Percentiles rank a stretch among this genome's conserved stretches.
These are phyloP conservation scores for Harpagifer antarcticus DNA, from an alignment of 2,797 vertebrate genomes.

Conservation along the genomic window DNA sequence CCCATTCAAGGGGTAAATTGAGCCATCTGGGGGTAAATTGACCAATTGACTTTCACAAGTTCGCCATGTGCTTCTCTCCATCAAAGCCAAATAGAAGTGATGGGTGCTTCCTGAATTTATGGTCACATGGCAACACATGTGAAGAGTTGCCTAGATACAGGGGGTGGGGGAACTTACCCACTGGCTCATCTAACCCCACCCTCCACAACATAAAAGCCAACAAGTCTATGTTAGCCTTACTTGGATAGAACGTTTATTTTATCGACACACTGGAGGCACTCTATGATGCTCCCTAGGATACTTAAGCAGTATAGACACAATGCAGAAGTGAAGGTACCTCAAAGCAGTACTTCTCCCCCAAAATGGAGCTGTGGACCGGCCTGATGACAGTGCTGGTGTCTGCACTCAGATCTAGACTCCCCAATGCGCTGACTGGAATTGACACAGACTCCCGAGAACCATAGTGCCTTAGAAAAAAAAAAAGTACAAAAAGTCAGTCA, in stretches of 20 bases:
- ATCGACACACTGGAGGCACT: not conserved
- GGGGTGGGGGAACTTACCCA: no score
- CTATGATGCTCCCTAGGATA: not conserved
- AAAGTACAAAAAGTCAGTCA: constrained; percentile 2
- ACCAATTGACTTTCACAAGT: no score
- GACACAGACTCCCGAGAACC: constrained; percentile 90
- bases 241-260: not conserved
- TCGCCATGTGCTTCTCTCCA: no score
- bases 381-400: constrained; percentile 89
- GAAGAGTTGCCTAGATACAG: no score
- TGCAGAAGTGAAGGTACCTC: constrained; percentile 83
- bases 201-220: constrained; percentile 18
- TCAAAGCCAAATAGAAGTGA: no score
- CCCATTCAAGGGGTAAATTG: no score
- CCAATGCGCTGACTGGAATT: constrained; percentile 77
- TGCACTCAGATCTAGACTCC: constrained; percentile 88
- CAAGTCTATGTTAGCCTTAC: not conserved
- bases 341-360: constrained; percentile 94
- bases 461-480: constrained; percentile 65
- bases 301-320: not conserved
- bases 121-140: no score
- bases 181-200: no score
- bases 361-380: constrained; percentile 92
- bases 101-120: no score
- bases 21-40: no score